Evolutionary conservation across 1,140 invertebrate genomes (phyloP).

Genomic region (Aphelenchoides fujianensis): DNA sequence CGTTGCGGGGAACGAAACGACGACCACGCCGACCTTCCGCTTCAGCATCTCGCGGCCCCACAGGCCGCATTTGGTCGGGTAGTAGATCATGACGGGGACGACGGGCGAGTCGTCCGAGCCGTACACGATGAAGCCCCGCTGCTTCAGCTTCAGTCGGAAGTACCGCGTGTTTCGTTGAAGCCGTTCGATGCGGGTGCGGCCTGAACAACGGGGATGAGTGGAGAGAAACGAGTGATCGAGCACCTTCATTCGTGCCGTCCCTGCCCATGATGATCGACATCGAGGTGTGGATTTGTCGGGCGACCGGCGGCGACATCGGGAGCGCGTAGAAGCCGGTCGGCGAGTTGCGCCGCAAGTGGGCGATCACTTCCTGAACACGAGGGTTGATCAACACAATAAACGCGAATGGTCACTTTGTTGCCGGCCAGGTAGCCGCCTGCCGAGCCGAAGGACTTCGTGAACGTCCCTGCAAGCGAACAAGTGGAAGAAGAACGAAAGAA

Average conservation of each 20-base stretch:
- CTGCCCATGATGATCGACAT: constrained; percentile 84
- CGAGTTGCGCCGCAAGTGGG: constrained; percentile 75
- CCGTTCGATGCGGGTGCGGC: constrained; percentile 72
- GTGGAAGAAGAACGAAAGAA: too few relatives aligned
- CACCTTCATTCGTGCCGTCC: constrained; percentile 75
- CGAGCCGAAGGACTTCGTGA: constrained; percentile 89
- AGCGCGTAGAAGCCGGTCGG: constrained; percentile 82
- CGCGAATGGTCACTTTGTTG: constrained; percentile 68
- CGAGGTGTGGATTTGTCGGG: constrained; percentile 82
- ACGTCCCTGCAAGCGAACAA: constrained; percentile 70
- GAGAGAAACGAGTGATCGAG: constrained; percentile 24
- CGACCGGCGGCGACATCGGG: constrained; percentile 83
- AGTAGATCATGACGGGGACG: constrained; percentile 87
- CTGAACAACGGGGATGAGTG: constrained; percentile 56
- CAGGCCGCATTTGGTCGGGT: constrained; percentile 79
- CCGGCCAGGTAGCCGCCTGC: constrained; percentile 95
- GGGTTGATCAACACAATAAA: neutral
- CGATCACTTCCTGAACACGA: constrained; percentile 72
- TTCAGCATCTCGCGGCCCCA: constrained; percentile 79
- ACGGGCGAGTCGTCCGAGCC: constrained; percentile 96
- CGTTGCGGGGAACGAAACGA: constrained; percentile 97
- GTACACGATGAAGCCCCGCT: constrained; percentile 88
- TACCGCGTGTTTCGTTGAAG: constrained; percentile 81
- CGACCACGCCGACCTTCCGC: constrained; percentile 82
- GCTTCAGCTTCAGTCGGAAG: constrained; percentile 78